phyloP scores from a whole-genome alignment of 1,140 invertebrate genomes.

The Proales similis region DNA sequence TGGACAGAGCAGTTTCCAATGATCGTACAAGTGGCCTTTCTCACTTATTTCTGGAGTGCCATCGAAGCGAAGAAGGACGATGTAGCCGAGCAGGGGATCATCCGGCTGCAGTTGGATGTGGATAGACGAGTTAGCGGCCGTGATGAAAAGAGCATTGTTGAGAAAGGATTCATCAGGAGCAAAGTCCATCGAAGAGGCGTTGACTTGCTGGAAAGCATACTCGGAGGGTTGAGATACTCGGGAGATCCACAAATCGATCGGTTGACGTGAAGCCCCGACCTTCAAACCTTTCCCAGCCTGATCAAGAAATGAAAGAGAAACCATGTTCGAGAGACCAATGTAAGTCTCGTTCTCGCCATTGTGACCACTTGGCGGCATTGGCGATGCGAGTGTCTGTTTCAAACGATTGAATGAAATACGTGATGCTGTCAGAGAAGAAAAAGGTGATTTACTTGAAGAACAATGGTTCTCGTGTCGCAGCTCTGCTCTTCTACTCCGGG shows the following conservation, averaged over 20 bases:
- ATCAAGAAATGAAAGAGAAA: constrained; percentile 6
- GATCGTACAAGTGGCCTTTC: neutral
- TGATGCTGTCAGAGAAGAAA: no score
- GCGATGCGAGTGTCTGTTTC: constrained; percentile 2
- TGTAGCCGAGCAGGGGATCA: neutral
- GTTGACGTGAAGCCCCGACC: neutral
- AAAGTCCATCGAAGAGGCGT: neutral
- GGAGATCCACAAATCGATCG: constrained; percentile 30
- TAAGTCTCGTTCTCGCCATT: constrained; percentile 32
- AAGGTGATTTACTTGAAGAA: constrained; percentile 14
- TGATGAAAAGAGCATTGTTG: constrained; percentile 19
- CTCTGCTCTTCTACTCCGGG: constrained; percentile 12
- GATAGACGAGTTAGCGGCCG: constrained; percentile 9
- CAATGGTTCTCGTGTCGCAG: constrained; percentile 4
- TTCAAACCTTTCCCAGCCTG: neutral
- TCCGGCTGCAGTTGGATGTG: constrained; percentile 12
- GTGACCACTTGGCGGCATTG: constrained; percentile 2
- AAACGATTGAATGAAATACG: neutral
- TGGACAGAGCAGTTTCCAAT: neutral
- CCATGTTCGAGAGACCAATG: constrained; percentile 26
- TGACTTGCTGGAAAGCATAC: neutral
- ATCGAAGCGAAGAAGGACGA: constrained; percentile 11
- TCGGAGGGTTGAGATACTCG: neutral
- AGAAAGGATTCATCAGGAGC: neutral
- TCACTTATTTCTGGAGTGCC: neutral